Base-by-base conservation (phyloP, 2,888 invertebrate species). In the Orthosia gothica region DNA sequence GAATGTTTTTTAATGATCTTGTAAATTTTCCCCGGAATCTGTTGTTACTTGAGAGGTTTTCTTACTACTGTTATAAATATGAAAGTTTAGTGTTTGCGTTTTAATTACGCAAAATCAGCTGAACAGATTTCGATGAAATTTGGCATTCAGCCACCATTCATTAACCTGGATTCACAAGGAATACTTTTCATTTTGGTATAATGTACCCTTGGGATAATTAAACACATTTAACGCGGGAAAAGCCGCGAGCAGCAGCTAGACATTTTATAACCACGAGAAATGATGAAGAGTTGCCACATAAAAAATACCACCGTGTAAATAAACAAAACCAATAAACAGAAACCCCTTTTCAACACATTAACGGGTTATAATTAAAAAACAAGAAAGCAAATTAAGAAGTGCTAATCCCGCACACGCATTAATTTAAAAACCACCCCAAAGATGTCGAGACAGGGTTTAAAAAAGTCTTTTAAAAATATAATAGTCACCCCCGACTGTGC, bases 331-430 rank as follows among this genome's bases (percentile, higher is more conserved):
- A 81, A 64, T 70, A 62, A 79, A 78, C 47, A 54, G 23, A 52
- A 70, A 62, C 55, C 81, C 70, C 81, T 64, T 70, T 77, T 85
- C 85, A 83, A 88, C 85, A 85, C 89, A 65, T 88, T 73, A 87
- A 89, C 84, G 91, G 89, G 89, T 89, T 89, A 87, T 84, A 82
- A 81, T 75, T 82, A 73, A 79, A 74, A 75, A 80, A 86, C 83
- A 82, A 88, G 87, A 86, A 74, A 82, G 82, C 84, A 88, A 90
- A 90, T 91, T 89, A 90, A 89, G 91, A 91, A 90, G 93, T 91
- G 93, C 91, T 93, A 93, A 94, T 93, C 91, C 91, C 72, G 79
- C 81, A 70, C 83, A 87, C 87, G 85, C 89, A 91, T 92, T 89
- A 90, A 93, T 92, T 92, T 88, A 81, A 82, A 87, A 79, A 69